Base-by-base conservation (phyloP, 2,888 invertebrate species). In the Micropterix aruncella region DNA sequence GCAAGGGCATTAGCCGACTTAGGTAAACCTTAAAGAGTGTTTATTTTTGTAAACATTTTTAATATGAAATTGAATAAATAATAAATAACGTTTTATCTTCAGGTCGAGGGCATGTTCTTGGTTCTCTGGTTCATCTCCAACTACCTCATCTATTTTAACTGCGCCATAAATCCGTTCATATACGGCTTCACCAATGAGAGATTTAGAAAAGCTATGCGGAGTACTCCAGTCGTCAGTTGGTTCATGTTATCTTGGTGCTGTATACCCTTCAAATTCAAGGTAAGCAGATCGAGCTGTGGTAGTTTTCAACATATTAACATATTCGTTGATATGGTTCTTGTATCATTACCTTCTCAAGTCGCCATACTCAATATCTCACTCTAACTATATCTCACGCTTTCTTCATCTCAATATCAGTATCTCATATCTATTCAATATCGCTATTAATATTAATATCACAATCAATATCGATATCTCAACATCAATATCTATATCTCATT, bases 81-180 rank as follows among this genome's bases (percentile, higher is more conserved):
- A 39, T 42, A 18, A 2, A 18, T 19, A 37, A n/a, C n/a, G n/a
- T n/a, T n/a, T n/a, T 49, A 48, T 51, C 57, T 59, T 41, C 52
- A 79, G 77, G 71, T 74, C 0, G 63, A 74, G 2, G 73, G 75
- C 5, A 61, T 63, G 12, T 81, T 74, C 54, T 66, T 70, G 42
- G 60, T 66, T 2, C 59, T 83, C 51, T 83, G 82, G 80, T 84
- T 81, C 51, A 60, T 67, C 1, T 77, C 84, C 0, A 80, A 80
- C 53, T 82, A 73, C 53, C 62, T 85, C 2, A 79, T 85, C 59
- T 80, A 80, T 51, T 54, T 79, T 2, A 85, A 83, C 59, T 79
- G 82, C 3, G 83, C 84, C 2, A 60, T 86, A 42, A 87, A 87
- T 57, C 87, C 88, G 0, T 60, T 87, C 1, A 80, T 88, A 47